Evolutionary conservation across 2,113 vertebrate genomes (phyloP), one percentile per base, ranked within the genome.

Genomic region (Ornithorhynchus anatinus): DNA sequence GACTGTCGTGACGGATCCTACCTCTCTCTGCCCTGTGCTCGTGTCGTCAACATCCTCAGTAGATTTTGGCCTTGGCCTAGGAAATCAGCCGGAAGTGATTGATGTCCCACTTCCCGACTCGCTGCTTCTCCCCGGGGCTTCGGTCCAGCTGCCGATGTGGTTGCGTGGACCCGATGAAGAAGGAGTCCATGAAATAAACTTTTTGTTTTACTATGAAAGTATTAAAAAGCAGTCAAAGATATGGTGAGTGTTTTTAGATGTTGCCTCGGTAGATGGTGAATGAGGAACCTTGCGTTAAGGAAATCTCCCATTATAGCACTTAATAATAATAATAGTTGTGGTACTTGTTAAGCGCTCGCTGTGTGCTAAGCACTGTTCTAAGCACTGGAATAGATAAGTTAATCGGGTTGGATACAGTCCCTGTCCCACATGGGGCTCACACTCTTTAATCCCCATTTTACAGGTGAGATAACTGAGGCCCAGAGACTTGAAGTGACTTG

Each of bases 121-220:
- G 22, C 57, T 89, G 14, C 91, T 99, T 68, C 90, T 92, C n/a
- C 97, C 98, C 1, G 97, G 97, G 33, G 90, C 95, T 82, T 96
- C 97, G 31, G 89, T 94, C 35, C 97, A 97, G 87, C 91, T 99
- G 23, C 98, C 98, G 2, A 94, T 99, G 81, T 99, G 98, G 98
- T 91, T 99, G 72, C 89, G 97, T 57, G 98, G 98, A 45, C 97
- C 98, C 16, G 98, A 99, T 84, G 93, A 93, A 79, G 97, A 99
- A 88, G 98, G 98, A 20, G 98, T 99, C 66, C 98, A 99, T 76
- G 97, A 99, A 92, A 99, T 99, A 89, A 96, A 97, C 84, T 98
- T 99, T 85, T 92, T 99, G 27, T 99, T 99, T 92, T 99, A 99
- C 80, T 99, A 99, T 4, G 95, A 99, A 88, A 95, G 95, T 88